phyloP scores from a whole-genome alignment of 92 coral and sea anemone species.

The Phenganax stokvisi region DNA sequence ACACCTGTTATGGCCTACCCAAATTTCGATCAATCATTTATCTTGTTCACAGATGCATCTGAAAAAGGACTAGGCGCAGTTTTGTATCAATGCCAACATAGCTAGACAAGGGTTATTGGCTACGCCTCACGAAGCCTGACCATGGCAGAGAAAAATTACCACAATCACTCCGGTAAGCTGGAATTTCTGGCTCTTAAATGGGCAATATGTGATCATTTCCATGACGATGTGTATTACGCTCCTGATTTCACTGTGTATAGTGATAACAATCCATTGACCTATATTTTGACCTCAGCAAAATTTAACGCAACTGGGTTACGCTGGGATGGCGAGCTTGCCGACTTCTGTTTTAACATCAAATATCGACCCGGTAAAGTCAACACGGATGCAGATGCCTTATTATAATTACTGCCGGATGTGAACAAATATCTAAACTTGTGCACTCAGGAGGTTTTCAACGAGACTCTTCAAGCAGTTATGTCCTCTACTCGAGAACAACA shows the following conservation, averaged over 20 bases:
- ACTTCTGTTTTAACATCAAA: too few species aligned
- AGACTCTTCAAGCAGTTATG: constrained; percentile 13
- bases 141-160: constrained; percentile 47
- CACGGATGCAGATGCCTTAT: constrained; percentile 10
- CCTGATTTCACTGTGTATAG: constrained; percentile 22
- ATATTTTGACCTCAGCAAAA: too few species aligned
- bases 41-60: constrained; percentile 30
- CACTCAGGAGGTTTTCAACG: constrained; percentile 25
- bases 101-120: constrained; percentile 32
- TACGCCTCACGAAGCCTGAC: constrained; percentile 50
- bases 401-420: constrained; percentile 5
- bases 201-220: constrained; percentile 46
- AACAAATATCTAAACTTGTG: background rate
- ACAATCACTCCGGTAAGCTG: constrained; percentile 45
- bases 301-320: too few species aligned
- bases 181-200: constrained; percentile 39
- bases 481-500: background rate
- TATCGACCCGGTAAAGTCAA: too few species aligned
- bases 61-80: constrained; percentile 32
- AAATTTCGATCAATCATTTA: constrained; percentile 20
- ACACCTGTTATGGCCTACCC: constrained; percentile 35
- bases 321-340: too few species aligned
- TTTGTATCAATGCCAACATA: constrained; percentile 31
- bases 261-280: constrained; percentile 14
- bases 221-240: constrained; percentile 39